Conservation (phyloP, 2,113 vertebrate genomes). For the Epinephelus cyanopodus region DNA sequence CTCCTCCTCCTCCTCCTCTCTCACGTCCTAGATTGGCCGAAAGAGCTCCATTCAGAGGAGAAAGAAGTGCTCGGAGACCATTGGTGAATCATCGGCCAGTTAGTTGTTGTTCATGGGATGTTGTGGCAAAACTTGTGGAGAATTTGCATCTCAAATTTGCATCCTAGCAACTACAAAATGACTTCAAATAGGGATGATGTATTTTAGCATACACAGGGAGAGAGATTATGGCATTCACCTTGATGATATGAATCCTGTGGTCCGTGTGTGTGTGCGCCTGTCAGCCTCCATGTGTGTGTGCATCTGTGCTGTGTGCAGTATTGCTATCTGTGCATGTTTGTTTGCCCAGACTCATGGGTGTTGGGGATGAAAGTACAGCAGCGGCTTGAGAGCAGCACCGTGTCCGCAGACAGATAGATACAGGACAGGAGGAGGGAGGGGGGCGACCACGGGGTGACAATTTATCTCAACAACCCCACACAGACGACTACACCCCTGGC, state of each 20-base stretch:
- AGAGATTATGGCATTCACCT: not conserved
- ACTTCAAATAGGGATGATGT: too few relatives aligned
- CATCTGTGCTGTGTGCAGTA: not conserved
- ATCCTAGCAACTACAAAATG: too few relatives aligned
- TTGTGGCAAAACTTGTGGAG: not conserved
- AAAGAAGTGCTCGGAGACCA: not conserved
- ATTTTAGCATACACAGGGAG: too few relatives aligned
- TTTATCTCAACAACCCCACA: slow-evolving; percentile 18
- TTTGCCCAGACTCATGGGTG: slow-evolving; percentile 4
- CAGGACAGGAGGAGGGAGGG: slow-evolving; percentile 4
- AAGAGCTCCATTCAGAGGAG: not conserved
- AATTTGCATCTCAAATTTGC: not conserved
- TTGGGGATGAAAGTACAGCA: slow-evolving; percentile 12
- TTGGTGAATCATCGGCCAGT: too few relatives aligned
- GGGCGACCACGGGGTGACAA: not conserved
- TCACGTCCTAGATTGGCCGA: not conserved
- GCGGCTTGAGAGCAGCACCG: not conserved
- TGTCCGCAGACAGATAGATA: slow-evolving; percentile 27
- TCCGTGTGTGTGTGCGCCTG: too few relatives aligned
- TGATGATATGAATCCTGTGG: not conserved
- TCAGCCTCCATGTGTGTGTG: not conserved
- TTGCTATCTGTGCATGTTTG: slow-evolving; percentile 6
- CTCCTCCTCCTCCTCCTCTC: not conserved
- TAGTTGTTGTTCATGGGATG: not conserved
- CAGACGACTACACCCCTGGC: slow-evolving; percentile 7